Evolutionary conservation across 2,888 invertebrate species (phyloP).

Genomic region (Melieria picta): DNA sequence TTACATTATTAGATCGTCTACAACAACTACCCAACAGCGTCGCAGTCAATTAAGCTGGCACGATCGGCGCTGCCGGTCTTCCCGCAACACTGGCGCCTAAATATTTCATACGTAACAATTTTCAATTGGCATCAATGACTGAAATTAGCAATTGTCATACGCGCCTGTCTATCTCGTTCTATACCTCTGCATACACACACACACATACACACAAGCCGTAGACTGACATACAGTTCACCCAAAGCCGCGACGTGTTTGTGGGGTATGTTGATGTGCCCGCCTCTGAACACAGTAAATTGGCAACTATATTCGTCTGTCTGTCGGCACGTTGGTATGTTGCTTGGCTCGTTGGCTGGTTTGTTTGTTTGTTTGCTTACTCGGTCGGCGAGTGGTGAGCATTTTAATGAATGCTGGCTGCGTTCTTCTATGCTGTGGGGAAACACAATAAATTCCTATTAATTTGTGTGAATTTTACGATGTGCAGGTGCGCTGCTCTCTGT

Average conservation of each 20-base stretch:
- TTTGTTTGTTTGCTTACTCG: not conserved
- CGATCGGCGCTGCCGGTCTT: not conserved
- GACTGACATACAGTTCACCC: no score
- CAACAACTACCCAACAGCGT: no score
- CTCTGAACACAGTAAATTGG: no score
- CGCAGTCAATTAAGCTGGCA: no score
- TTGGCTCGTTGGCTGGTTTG: not conserved
- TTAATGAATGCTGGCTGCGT: constrained; percentile 1
- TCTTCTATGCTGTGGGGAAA: constrained; percentile 17
- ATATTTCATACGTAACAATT: not conserved
- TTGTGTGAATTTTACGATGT: constrained; percentile 31
- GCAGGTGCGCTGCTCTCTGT: constrained; percentile 24
- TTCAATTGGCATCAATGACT: constrained; percentile 4
- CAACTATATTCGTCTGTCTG: constrained; percentile 14
- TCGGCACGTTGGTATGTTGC: not conserved
- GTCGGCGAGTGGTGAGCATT: not conserved
- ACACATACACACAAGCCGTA: no score
- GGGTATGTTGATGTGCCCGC: no score
- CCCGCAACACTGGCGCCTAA: constrained; percentile 3
- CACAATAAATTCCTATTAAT: constrained; percentile 32
- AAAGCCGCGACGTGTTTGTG: no score
- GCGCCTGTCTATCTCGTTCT: not conserved
- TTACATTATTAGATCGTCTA: no score
- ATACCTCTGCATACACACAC: no score
- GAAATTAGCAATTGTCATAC: constrained; percentile 1